These are phyloP conservation scores for Phainopepla nitens DNA, from an alignment of 2,113 vertebrate species.

Conservation along the genomic window DNA sequence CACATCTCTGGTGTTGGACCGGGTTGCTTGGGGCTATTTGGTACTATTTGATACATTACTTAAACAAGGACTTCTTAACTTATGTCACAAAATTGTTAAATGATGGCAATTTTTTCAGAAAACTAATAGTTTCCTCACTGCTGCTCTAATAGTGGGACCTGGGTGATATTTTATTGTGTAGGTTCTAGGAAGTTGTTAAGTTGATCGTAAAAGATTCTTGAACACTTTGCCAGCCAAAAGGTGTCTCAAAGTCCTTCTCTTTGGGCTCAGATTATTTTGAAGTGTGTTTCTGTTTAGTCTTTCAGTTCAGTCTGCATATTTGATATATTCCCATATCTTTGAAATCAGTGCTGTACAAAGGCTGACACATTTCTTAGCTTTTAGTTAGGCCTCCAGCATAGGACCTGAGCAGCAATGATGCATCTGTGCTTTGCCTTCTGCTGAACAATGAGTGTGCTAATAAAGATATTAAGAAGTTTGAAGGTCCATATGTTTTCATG, in stretches of 20 bases:
- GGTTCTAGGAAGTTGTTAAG: background rate
- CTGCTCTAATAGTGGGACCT: background rate
- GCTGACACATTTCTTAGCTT: background rate
- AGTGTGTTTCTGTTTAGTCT: background rate
- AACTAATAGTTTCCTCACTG: background rate
- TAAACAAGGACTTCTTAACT: background rate
- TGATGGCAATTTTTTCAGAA: background rate
- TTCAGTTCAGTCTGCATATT: background rate
- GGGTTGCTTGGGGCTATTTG: background rate
- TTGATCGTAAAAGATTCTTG: background rate
- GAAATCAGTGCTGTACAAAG: background rate
- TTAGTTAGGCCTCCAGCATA: background rate
- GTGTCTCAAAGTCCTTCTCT: background rate
- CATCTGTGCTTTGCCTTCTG: background rate
- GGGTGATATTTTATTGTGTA: background rate
- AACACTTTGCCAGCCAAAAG: background rate
- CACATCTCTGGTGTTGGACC: background rate
- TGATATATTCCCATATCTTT: background rate
- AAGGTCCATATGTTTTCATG: rapidly evolving
- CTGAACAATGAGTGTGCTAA: background rate
- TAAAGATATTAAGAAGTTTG: background rate
- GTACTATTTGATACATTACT: background rate
- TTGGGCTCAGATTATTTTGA: background rate
- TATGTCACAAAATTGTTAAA: background rate
- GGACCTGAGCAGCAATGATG: background rate